Evolutionary conservation across 2,113 vertebrate genomes (phyloP).

Genomic region (Rhea pennata): DNA sequence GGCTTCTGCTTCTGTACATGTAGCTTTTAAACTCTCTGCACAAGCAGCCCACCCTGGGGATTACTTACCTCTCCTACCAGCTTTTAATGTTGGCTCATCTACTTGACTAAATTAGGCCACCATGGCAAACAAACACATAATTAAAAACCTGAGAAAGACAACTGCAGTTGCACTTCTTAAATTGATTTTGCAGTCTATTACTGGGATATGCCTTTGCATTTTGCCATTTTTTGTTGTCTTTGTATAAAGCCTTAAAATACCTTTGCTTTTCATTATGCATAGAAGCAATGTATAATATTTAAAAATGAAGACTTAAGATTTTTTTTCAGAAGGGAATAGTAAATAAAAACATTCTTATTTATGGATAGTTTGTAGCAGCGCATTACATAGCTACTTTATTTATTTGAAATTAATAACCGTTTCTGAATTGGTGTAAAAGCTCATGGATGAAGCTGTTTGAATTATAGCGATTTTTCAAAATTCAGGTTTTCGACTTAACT

Average conservation of each 20-base stretch:
- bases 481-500: background rate
- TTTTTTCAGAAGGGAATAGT: conserved; percentile 35
- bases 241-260: conserved; percentile 22
- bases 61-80: conserved; percentile 87
- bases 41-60: conserved; percentile 79
- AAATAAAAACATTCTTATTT: conserved; percentile 41
- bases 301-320: conserved; percentile 37
- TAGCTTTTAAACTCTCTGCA: conserved; percentile 83
- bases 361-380: conserved; percentile 4
- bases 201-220: conserved; percentile 40
- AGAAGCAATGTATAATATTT: conserved; percentile 2
- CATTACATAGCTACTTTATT: conserved; percentile 4
- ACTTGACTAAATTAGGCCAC: conserved; percentile 86
- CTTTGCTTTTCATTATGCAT: conserved; percentile 31
- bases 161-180: conserved; percentile 77
- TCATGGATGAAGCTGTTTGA: background rate
- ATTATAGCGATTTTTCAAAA: background rate
- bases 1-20: conserved; percentile 75
- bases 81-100: conserved; percentile 87
- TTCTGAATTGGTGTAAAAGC: conserved; percentile 47
- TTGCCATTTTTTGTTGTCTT: conserved; percentile 57
- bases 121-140: conserved; percentile 87
- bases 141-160: conserved; percentile 84
- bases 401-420: conserved; percentile 40
- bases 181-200: conserved; percentile 77